Evolutionary conservation across 2,113 vertebrate genomes (phyloP).

Genomic region (Galeopterus variegatus): DNA sequence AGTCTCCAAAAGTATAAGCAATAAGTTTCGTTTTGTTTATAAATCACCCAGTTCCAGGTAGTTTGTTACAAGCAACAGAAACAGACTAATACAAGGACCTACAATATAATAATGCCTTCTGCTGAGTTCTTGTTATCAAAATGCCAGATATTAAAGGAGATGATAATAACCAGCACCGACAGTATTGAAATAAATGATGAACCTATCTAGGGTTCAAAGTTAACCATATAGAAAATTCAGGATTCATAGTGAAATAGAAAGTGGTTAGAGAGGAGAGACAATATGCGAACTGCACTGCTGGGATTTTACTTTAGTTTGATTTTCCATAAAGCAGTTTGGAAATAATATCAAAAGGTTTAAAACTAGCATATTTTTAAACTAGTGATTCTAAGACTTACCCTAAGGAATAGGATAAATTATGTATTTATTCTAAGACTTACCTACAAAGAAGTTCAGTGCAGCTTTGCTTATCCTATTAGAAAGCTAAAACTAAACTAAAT

Average conservation of each 20-base stretch:
- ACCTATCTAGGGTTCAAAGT: not conserved
- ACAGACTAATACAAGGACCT: too few species aligned
- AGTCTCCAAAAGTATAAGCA: too few species aligned
- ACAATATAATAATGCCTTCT: not conserved
- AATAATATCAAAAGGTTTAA: not conserved
- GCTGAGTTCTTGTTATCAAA: not conserved
- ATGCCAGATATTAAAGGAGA: not conserved
- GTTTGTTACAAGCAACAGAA: too few species aligned
- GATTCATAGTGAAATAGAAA: not conserved
- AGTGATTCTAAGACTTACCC: not conserved
- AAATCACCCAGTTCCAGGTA: too few species aligned
- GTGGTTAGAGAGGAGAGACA: not conserved
- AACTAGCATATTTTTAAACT: not conserved
- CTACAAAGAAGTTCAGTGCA: not conserved
- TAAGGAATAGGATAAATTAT: not conserved
- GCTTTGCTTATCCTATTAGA: not conserved
- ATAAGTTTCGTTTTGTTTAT: too few species aligned
- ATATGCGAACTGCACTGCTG: not conserved
- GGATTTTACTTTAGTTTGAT: not conserved
- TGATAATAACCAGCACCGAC: not conserved
- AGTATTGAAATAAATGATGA: not conserved
- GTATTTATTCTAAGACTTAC: not conserved
- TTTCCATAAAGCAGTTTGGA: not conserved
- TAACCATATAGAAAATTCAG: not conserved
- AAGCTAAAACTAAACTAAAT: constrained; percentile 2